A percentile compares a stretch with the other conserved stretches of the same genome.
phyloP scores from a whole-genome alignment of 2,888 invertebrate genomes.

The Tenodera sinensis region DNA sequence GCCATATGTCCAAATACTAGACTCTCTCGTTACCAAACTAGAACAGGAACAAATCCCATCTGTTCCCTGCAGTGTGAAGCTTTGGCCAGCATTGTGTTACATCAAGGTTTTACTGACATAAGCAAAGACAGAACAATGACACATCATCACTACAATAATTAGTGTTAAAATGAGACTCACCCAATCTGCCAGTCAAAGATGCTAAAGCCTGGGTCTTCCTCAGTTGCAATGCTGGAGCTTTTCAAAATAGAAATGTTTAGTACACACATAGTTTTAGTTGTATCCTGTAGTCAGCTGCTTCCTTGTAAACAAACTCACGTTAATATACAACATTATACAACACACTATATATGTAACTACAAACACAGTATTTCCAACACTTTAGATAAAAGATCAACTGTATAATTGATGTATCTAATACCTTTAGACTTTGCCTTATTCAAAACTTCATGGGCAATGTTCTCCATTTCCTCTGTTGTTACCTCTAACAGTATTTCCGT shows the following conservation, averaged over 20 bases:
- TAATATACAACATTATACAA: not conserved
- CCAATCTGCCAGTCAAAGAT: conserved; percentile 84
- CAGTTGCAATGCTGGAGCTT: conserved; percentile 68
- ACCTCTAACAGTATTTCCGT: conserved; percentile 93
- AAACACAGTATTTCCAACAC: not conserved
- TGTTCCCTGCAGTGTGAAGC: too few species aligned
- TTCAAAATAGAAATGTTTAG: conserved; percentile 57
- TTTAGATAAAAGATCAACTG: not conserved
- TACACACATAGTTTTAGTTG: conserved; percentile 23
- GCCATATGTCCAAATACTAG: too few species aligned
- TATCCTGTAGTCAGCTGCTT: conserved; percentile 20
- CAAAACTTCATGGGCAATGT: conserved; percentile 81
- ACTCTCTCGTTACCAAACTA: too few species aligned
- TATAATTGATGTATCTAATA: conserved; percentile 48
- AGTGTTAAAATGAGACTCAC: conserved; percentile 61
- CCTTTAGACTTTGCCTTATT: conserved; percentile 77
- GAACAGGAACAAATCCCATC: too few species aligned
- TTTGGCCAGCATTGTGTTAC: too few species aligned
- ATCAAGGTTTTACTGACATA: too few species aligned
- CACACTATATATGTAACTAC: not conserved
- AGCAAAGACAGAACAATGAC: not conserved
- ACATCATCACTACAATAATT: not conserved
- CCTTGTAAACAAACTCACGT: conserved; percentile 17
- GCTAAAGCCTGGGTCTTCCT: conserved; percentile 85
- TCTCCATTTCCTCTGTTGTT: conserved; percentile 83